Conservation (phyloP, 2,888 invertebrate genomes). For the Alcis repandata region DNA sequence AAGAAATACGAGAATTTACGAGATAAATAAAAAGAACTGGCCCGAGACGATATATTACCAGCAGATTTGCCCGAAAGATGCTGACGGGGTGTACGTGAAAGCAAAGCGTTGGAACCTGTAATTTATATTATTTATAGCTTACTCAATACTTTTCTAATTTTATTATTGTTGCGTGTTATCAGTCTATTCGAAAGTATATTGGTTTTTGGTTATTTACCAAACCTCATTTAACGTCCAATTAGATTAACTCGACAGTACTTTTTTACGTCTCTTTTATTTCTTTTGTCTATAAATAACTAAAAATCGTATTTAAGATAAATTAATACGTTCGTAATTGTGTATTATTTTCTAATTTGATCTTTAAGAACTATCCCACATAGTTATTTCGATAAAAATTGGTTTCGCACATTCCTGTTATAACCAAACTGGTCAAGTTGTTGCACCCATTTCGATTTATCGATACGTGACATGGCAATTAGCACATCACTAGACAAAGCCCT, state of each 20-base stretch:
- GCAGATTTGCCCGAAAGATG: slow-evolving; percentile 69
- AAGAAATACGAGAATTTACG: slow-evolving; percentile 69
- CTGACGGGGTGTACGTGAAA: slow-evolving; percentile 63
- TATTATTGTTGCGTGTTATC: slow-evolving; percentile 18
- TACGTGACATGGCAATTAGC: slow-evolving; percentile 78
- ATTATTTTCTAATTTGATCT: too few species aligned
- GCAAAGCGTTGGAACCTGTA: slow-evolving; percentile 48
- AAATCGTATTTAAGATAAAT: not conserved
- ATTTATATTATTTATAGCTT: slow-evolving; percentile 14
- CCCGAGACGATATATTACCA: slow-evolving; percentile 64
- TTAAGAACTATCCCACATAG: not conserved
- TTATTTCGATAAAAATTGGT: slow-evolving; percentile 25
- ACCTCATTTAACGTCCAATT: slow-evolving; percentile 3
- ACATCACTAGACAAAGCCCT: slow-evolving; percentile 83
- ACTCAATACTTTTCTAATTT: slow-evolving; percentile 34
- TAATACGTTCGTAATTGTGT: too few species aligned
- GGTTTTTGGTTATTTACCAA: not conserved
- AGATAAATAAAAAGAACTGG: slow-evolving; percentile 65
- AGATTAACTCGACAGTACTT: not conserved
- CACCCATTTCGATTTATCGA: slow-evolving; percentile 66
- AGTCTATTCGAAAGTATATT: slow-evolving; percentile 5
- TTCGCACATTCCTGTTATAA: not conserved
- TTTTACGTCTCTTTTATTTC: not conserved
- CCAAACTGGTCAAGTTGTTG: slow-evolving; percentile 51
- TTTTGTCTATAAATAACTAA: not conserved